Evolutionary conservation across 2,797 vertebrate species (phyloP).

Genomic region (Botia kubotai): DNA sequence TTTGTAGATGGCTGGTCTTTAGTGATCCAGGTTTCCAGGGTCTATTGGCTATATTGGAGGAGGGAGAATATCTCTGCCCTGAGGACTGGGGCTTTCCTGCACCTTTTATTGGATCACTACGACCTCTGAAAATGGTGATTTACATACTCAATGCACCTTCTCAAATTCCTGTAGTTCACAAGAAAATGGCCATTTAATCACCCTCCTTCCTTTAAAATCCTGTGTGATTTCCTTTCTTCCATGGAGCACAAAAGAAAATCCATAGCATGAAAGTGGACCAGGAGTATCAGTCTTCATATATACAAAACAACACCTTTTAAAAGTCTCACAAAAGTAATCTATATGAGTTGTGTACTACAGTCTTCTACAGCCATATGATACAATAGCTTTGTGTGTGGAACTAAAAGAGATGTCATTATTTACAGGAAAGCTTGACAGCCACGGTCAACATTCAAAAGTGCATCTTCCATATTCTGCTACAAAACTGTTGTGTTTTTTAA

Average conservation of each 20-base stretch:
- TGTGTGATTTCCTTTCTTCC: not conserved
- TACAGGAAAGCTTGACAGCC: not conserved
- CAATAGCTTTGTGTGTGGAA: not conserved
- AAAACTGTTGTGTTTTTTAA: not conserved
- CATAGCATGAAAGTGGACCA: not conserved
- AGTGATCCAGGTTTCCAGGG: conserved; percentile 90
- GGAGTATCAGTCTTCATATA: not conserved
- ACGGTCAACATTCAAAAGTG: not conserved
- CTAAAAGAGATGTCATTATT: not conserved
- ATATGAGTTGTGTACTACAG: not conserved
- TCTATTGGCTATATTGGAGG: conserved; percentile 85
- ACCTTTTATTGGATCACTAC: conserved; percentile 91
- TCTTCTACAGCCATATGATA: not conserved
- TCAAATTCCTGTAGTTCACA: not conserved
- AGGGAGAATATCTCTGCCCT: conserved; percentile 89
- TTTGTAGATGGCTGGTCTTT: conserved; percentile 90
- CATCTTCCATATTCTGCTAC: not conserved
- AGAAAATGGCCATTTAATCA: not conserved
- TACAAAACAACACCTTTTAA: not conserved
- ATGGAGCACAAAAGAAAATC: not conserved
- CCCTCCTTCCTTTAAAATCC: not conserved
- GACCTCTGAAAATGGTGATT: conserved; percentile 91
- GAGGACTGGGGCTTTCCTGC: conserved; percentile 87
- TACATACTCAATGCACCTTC: not conserved
- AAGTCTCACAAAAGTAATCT: not conserved